Base-by-base conservation (phyloP, 2,888 invertebrate species). In the Limnephilus auricula region DNA sequence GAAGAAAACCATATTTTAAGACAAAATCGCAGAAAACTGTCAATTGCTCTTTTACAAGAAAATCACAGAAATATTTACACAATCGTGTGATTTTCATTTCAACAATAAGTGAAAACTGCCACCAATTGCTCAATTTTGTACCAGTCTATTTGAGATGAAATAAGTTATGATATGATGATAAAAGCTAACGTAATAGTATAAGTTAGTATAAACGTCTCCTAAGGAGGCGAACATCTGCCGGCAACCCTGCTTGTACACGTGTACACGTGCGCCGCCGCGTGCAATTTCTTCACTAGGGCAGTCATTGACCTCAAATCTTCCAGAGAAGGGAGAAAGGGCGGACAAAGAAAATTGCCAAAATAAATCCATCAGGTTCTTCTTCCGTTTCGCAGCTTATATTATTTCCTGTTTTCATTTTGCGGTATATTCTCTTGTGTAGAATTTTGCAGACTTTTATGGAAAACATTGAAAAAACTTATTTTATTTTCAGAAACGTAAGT, bases 251-350 rank as follows among this genome's bases (percentile, higher is more conserved):
- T 13, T n/a, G 25, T 83, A 37, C 83, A 18, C 50, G 50, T 50
- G 50, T 87, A 31, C 87, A 87, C 87, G 79, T 30, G 89, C 40
- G 40, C 4, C 37, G 79, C 79, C 89, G 79, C 89, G 89, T 89
- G 89, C 89, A 80, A 65, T 89, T 79, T 80, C 89, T 37, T 79
- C 37, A 79, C 37, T 80, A 80, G 89, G 89, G 89, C 79, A 80
- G 89, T 37, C 89, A n/a, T 89, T 89, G 89, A 89, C 89, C 89
- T 79, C 79, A 30, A 79, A 89, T 40, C 80, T 89, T 37, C 0
- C 79, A n/a, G 2, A 30, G 80, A 80, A n/a, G 34, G 40, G 78
- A 79, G 79, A 80, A 89, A 31, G 40, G n/a, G 65, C 25, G 78
- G 30, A 87, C 65, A 87, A 85, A 87, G 87, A 65, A 87, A 87